These are phyloP conservation scores for Apoderus coryli DNA, from an alignment of 2,888 invertebrate genomes.

Conservation along the genomic window DNA sequence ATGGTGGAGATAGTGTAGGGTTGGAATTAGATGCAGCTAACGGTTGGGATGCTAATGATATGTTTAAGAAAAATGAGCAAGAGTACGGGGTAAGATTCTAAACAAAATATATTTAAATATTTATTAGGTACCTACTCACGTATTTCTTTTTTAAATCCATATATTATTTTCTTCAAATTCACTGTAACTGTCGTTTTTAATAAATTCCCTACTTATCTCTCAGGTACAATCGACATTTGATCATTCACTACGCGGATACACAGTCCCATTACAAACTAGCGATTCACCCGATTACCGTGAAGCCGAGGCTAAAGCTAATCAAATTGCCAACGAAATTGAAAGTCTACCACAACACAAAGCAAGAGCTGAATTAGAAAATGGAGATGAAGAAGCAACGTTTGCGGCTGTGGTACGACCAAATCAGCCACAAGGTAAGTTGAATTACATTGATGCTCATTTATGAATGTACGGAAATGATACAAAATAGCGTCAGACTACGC, in stretches of 20 bases:
- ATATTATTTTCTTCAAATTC: no score
- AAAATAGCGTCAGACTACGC: no score
- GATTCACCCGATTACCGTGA: constrained; percentile 76
- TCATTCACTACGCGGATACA: constrained; percentile 82
- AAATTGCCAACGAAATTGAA: constrained; percentile 71
- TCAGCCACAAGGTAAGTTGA: constrained; percentile 14
- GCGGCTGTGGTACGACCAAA: constrained; percentile 67
- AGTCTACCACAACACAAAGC: constrained; percentile 14
- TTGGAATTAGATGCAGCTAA: constrained; percentile 65
- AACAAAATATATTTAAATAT: no score
- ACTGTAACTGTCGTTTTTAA: no score
- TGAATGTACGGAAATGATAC: no score
- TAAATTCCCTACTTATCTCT: constrained; percentile 1
- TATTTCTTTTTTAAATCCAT: no score
- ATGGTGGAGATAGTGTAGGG: constrained; percentile 42
- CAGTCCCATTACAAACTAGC: constrained; percentile 69
- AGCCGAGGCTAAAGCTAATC: constrained; percentile 73
- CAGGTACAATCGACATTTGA: constrained; percentile 69
- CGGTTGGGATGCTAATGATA: constrained; percentile 94
- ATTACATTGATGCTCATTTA: no score
- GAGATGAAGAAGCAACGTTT: constrained; percentile 77
- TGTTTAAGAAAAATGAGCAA: constrained; percentile 89
- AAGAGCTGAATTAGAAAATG: constrained; percentile 76
- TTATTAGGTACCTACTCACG: no score
- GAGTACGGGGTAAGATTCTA: constrained; percentile 74